These are phyloP conservation scores for Xestia rhomboidea DNA, from an alignment of 2,888 invertebrate genomes.

Conservation along the genomic window DNA sequence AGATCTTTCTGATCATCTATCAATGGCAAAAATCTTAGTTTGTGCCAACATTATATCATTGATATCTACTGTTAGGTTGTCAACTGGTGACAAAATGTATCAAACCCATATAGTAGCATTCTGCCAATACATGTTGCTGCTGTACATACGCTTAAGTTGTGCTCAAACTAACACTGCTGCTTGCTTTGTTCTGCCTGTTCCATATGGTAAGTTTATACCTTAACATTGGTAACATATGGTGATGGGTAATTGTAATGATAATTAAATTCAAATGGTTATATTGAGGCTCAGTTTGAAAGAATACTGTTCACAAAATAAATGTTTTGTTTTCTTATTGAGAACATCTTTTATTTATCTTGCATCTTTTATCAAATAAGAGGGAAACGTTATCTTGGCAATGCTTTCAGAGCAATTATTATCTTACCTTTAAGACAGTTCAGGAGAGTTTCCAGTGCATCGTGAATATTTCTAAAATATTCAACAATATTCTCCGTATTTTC, in stretches of 20 bases:
- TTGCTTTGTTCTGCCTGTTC: slow-evolving; percentile 21
- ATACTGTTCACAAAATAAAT: not conserved
- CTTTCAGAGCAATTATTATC: not conserved
- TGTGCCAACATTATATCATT: not conserved
- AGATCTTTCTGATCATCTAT: not conserved
- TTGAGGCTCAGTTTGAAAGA: not conserved
- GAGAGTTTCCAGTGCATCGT: not conserved
- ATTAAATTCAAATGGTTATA: slow-evolving; percentile 13
- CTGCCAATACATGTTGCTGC: not conserved
- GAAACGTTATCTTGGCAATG: slow-evolving; percentile 1
- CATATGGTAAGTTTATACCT: slow-evolving; percentile 29
- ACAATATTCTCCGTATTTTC: not conserved
- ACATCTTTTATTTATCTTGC: no score
- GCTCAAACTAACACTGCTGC: not conserved
- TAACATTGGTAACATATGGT: slow-evolving; percentile 21
- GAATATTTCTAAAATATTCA: not conserved
- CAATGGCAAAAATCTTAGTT: not conserved
- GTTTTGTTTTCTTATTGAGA: not conserved
- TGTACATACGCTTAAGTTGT: slow-evolving; percentile 7
- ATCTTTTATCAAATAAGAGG: not conserved
- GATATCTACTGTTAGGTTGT: not conserved
- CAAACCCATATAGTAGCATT: not conserved
- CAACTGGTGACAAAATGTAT: not conserved
- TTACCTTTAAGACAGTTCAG: not conserved
- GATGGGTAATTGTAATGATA: slow-evolving; percentile 11